These are phyloP conservation scores for Yponomeuta plumbellus DNA, from an alignment of 2,888 invertebrate genomes.

Conservation along the genomic window DNA sequence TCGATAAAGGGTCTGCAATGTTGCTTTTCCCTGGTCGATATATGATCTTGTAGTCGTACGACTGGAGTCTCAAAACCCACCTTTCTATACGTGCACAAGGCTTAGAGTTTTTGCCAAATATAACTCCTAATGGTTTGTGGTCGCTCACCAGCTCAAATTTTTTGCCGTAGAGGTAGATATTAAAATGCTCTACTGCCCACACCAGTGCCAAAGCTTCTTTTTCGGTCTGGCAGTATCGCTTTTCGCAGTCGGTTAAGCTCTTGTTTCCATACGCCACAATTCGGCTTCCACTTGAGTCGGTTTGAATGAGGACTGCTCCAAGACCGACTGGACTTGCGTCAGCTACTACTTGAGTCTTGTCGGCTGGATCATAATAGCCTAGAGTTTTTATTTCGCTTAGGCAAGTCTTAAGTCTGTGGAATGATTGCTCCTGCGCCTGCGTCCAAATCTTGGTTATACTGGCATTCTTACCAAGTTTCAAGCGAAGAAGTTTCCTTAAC, in stretches of 20 bases:
- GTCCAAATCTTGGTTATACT: constrained; percentile 21
- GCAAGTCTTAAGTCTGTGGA: constrained; percentile 20
- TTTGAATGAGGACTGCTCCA: constrained; percentile 24
- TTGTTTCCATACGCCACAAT: constrained; percentile 32
- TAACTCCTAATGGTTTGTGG: constrained; percentile 32
- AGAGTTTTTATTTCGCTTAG: constrained; percentile 22
- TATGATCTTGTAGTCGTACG: constrained; percentile 25
- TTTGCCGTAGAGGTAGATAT: constrained; percentile 30
- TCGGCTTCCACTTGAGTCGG: constrained; percentile 22
- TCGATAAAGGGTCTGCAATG: constrained; percentile 30
- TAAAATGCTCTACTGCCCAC: constrained; percentile 32
- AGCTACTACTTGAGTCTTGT: constrained; percentile 27
- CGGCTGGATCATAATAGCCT: constrained; percentile 28
- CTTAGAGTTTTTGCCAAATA: constrained; percentile 28
- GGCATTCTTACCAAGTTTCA: constrained; percentile 23
- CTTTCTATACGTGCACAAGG: constrained; percentile 31
- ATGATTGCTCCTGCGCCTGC: constrained; percentile 19
- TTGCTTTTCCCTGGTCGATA: constrained; percentile 28
- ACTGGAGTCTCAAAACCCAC: constrained; percentile 30
- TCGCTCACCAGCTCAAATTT: constrained; percentile 30
- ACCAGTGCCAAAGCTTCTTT: constrained; percentile 32
- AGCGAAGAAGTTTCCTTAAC: constrained; percentile 15
- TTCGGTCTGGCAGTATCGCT: constrained; percentile 30
- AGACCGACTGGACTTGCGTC: constrained; percentile 30
- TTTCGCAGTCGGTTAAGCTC: constrained; percentile 28